Percentiles rank a stretch among this genome's conserved stretches.
Conservation (phyloP, 1,140 invertebrate genomes). For the Lordiphosa collinella region DNA sequence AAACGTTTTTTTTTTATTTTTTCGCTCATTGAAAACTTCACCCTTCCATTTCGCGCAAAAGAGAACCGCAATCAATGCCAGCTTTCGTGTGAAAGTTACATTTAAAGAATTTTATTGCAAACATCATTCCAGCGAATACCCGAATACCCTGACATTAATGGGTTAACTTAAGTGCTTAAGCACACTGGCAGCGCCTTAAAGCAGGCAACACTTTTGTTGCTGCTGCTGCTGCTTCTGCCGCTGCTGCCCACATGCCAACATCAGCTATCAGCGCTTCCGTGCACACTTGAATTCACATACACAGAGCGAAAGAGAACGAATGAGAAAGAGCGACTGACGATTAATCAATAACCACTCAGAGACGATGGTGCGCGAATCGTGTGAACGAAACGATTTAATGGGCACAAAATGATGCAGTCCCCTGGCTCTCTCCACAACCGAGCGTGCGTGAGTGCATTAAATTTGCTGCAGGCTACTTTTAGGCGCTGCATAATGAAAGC, state of each 20-base stretch:
- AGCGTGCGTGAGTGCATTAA: constrained; percentile 46
- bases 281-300: constrained; percentile 54
- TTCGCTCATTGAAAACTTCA: constrained; percentile 3
- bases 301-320: neutral
- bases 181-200: constrained; percentile 36
- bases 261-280: constrained; percentile 61
- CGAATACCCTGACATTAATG: constrained; percentile 41
- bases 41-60: neutral
- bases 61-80: constrained; percentile 11
- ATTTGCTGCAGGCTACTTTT: constrained; percentile 50
- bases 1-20: neutral
- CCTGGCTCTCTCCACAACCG: neutral
- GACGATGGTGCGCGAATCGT: constrained; percentile 6
- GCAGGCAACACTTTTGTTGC: constrained; percentile 27
- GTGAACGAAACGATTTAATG: constrained; percentile 51
- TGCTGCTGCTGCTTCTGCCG: neutral
- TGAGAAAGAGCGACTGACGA: constrained; percentile 27
- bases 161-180: constrained; percentile 56
- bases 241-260: constrained; percentile 36
- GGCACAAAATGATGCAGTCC: constrained; percentile 48
- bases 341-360: constrained; percentile 68
- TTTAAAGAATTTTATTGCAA: constrained; percentile 34
- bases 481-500: constrained; percentile 45
- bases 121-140: constrained; percentile 18
- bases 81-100: constrained; percentile 17